Evolutionary conservation across 2,888 invertebrate genomes (phyloP), one percentile per base, ranked within the genome.

Genomic region (Blastobasis adustella): DNA sequence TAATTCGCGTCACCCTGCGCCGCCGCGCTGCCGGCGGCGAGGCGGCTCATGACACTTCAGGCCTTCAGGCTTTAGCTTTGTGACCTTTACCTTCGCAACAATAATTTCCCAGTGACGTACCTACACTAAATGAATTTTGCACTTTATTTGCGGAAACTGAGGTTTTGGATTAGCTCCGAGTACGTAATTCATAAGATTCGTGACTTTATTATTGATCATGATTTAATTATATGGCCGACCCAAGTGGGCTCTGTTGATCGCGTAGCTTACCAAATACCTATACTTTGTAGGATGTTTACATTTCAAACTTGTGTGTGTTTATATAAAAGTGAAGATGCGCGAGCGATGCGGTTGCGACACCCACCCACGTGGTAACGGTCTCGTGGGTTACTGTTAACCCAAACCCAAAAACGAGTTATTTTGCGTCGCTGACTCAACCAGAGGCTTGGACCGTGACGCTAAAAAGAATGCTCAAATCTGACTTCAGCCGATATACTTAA

Each of bases 331-430:
- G 23, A 23, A 23, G 23, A 23, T 23, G 42, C 42, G 10, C 10
- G 10, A 42, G 52, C 52, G 61, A 66, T 65, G 62, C 68, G 66
- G 65, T 73, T 66, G 69, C 64, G 71, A 72, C 70, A 73, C 62
- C 65, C 71, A 71, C 78, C 79, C 73, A 82, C 84, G 70, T 68
- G 65, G 60, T 83, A 84, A 84, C 83, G 80, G 82, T 80, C 65
- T 64, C 60, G 63, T 71, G 72, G 69, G 64, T 73, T 82, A 82
- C 81, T 79, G 81, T 81, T 81, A 81, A 67, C 69, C 70, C 67
- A 69, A 72, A 73, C 60, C 68, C 67, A 64, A 76, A 79, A 81
- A 79, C 77, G 59, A 79, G 79, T 82, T 79, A 78, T 81, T 83
- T 79, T 71, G 69, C 73, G 71, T 68, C 65, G 69, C 69, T 76